Evolutionary conservation across 2,888 invertebrate genomes (phyloP).

Genomic region (Rhagonycha lutea): DNA sequence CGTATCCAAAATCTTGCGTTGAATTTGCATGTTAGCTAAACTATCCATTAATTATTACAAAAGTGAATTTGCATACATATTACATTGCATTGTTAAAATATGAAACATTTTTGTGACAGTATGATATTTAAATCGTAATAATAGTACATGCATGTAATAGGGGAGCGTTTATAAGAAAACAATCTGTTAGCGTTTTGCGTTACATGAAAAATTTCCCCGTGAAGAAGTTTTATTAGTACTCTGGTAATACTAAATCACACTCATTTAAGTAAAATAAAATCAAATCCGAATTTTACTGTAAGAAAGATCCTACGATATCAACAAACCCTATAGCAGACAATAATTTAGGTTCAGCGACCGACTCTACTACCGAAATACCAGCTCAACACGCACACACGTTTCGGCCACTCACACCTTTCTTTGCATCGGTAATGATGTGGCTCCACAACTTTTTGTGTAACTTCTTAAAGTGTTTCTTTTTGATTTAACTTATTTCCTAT

Average conservation of each 20-base stretch:
- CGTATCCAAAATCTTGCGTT: neutral
- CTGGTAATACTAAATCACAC: neutral
- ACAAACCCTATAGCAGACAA: constrained; percentile 26
- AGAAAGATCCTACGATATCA: constrained; percentile 18
- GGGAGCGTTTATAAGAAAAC: neutral
- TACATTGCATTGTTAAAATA: neutral
- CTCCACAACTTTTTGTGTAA: constrained; percentile 31
- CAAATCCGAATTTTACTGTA: constrained; percentile 6
- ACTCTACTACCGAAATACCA: constrained; percentile 50
- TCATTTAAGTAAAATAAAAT: constrained; percentile 3
- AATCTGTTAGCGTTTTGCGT: neutral
- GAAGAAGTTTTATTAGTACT: neutral
- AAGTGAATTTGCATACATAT: neutral
- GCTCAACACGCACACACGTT: constrained; percentile 39
- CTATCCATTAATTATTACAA: neutral
- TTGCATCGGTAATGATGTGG: constrained; percentile 39
- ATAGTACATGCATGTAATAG: neutral
- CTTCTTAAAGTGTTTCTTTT: neutral
- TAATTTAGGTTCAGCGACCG: constrained; percentile 47
- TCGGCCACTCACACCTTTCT: constrained; percentile 37
- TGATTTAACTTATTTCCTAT: neutral
- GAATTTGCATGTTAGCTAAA: neutral
- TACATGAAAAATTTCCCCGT: neutral
- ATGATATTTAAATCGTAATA: neutral
- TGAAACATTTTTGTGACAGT: neutral